A percentile compares a stretch with the other conserved stretches of the same genome.
Evolutionary conservation across 2,888 invertebrate genomes (phyloP).

Genomic region (Antitype chi): DNA sequence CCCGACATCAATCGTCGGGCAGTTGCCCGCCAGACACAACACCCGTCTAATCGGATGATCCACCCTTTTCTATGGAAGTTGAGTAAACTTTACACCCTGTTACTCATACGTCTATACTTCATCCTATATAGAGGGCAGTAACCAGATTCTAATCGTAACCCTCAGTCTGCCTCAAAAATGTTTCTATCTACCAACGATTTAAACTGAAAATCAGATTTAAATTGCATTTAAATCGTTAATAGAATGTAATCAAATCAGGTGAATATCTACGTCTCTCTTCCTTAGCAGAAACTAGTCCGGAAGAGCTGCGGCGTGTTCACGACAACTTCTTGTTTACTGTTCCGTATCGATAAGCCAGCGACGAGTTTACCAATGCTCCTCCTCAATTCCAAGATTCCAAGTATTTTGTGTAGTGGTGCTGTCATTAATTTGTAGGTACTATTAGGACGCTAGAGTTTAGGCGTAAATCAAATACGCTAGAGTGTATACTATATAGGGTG

Average conservation of each 20-base stretch:
- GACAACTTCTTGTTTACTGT: constrained; percentile 25
- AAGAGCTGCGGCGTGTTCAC: constrained; percentile 4
- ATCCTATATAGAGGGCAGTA: not conserved
- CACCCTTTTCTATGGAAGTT: no score
- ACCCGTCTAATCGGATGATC: no score
- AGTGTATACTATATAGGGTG: not conserved
- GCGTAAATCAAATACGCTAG: not conserved
- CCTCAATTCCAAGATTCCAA: not conserved
- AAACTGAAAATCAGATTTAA: not conserved
- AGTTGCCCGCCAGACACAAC: no score
- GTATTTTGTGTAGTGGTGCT: constrained; percentile 1
- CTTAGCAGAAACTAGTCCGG: constrained; percentile 9
- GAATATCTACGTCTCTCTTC: not conserved
- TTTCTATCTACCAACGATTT: not conserved
- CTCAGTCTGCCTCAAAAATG: not conserved
- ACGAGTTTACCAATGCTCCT: not conserved
- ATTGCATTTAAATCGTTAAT: not conserved
- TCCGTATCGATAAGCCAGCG: constrained; percentile 23
- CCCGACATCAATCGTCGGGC: no score
- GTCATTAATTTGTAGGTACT: constrained; percentile 2
- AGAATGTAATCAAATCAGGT: constrained; percentile 2
- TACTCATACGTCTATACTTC: no score
- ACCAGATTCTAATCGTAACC: not conserved
- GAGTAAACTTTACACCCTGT: no score
- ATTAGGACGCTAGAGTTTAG: not conserved